phyloP scores from a whole-genome alignment of 2,113 vertebrate genomes.

The Martes martes region DNA sequence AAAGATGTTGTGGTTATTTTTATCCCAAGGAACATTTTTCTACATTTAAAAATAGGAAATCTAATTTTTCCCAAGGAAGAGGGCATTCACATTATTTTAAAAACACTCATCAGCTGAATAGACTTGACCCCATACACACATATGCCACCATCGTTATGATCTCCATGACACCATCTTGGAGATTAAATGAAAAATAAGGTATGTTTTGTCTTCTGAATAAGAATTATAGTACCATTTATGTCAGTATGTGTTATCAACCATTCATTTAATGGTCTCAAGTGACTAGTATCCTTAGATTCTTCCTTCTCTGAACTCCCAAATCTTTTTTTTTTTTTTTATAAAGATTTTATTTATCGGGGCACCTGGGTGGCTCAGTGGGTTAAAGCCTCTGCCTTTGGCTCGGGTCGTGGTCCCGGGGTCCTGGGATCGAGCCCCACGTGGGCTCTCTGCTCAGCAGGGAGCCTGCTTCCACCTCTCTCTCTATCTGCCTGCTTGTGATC shows the following conservation, averaged over 20 bases:
- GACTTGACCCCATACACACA: background rate
- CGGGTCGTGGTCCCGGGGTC: no score
- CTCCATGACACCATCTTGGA: background rate
- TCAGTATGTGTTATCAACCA: background rate
- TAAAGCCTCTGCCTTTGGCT: no score
- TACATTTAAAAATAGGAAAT: constrained; percentile 64
- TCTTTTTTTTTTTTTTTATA: background rate
- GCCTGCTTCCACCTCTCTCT: no score
- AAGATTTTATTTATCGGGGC: no score
- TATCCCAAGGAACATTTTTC: constrained; percentile 59
- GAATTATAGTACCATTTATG: background rate
- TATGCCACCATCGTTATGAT: background rate
- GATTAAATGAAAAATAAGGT: background rate
- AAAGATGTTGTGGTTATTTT: constrained; percentile 67
- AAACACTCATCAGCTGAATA: background rate
- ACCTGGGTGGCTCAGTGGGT: no score
- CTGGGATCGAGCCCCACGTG: no score
- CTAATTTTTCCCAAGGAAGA: constrained; percentile 34
- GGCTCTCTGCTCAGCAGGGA: no score
- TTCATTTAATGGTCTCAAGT: background rate
- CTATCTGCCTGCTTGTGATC: no score
- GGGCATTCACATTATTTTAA: background rate
- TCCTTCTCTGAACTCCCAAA: background rate
- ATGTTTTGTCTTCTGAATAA: background rate
- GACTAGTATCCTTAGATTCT: background rate